phyloP scores from a whole-genome alignment of 2,888 invertebrate species.

The Oscheius onirici region DNA sequence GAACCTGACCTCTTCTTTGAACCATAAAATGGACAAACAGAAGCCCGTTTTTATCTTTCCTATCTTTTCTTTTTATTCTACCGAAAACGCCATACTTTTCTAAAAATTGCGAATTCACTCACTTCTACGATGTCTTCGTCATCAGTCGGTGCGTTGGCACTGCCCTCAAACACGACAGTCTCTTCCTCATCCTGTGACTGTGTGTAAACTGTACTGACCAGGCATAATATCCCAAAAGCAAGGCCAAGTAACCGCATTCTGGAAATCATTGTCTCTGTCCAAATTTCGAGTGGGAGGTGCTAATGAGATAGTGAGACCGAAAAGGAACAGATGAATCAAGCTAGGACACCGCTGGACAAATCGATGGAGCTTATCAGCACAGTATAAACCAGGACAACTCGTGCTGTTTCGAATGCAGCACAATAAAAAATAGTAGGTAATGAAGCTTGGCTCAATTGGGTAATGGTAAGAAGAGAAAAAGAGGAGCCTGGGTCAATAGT shows the following conservation, averaged over 20 bases:
- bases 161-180: slow-evolving; percentile 49
- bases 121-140: slow-evolving; percentile 42
- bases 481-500: background rate
- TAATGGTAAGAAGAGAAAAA: slow-evolving; percentile 7
- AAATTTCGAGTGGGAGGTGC: background rate
- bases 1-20: slow-evolving; percentile 20
- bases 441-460: background rate
- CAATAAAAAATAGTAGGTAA: background rate
- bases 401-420: background rate
- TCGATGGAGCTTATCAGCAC: slow-evolving; percentile 32
- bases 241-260: slow-evolving; percentile 22
- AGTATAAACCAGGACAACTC: slow-evolving; percentile 30
- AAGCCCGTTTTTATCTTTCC: too few relatives aligned
- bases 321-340: slow-evolving; percentile 29
- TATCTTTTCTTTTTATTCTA: too few relatives aligned
- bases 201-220: slow-evolving; percentile 9
- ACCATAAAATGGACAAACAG: too few relatives aligned
- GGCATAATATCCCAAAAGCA: slow-evolving; percentile 5
- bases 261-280: background rate
- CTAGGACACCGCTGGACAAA: slow-evolving; percentile 24
- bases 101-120: too few relatives aligned
- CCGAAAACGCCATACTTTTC: too few relatives aligned
- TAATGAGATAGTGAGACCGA: slow-evolving; percentile 10
- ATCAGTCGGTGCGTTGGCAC: slow-evolving; percentile 46
- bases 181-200: slow-evolving; percentile 55